Base-by-base conservation (phyloP, 2,113 vertebrate genomes). In the Ochotona curzoniae region DNA sequence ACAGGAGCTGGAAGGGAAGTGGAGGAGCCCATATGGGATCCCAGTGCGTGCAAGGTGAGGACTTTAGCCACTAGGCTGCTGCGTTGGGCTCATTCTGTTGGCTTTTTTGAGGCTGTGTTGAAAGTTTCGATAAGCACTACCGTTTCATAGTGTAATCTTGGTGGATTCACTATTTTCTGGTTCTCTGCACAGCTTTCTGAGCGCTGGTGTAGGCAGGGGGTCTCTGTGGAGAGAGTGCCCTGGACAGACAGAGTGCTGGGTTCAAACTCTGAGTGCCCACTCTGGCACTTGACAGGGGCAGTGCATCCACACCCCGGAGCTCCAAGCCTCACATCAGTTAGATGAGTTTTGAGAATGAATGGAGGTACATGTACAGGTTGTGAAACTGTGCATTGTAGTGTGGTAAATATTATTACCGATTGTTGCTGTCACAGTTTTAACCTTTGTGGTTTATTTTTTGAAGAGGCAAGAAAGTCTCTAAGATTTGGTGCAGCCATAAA, bases 401-500 rank as follows among this genome's bases (percentile, higher is more conserved):
- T 87, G 35, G 51, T 30, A 89, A 51, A 71, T 90, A 67, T 74
- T 88, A 51, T 94, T 94, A 73, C 23, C 32, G 60, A 54, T 88
- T 84, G 64, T 76, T 83, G 28, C 70, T 51, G 51, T 67, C 64
- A 73, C 25, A 82, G 35, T 82, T 92, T 17, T 88, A 89, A 67
- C 64, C 28, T 87, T 61, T 88, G 84, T 90, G 47, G 21, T n/a
- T 93, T 92, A 69, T 67, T 90, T 69, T 90, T 90, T 92, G 82
- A 95, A 85, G 49, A 90, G 66, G 32, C 47, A 80, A 26, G 60
- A 88, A 91, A 93, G 80, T 60, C 66, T 67, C 0, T 79, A 90
- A 90, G 67, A 86, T 89, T 97, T 84, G 93, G 30, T 84, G 8
- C 32, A 87, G 57, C 51, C 76, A 18, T 89, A 93, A 91, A 80